phyloP scores from a whole-genome alignment of 2,888 invertebrate species.

The Synanthedon tipuliformis region DNA sequence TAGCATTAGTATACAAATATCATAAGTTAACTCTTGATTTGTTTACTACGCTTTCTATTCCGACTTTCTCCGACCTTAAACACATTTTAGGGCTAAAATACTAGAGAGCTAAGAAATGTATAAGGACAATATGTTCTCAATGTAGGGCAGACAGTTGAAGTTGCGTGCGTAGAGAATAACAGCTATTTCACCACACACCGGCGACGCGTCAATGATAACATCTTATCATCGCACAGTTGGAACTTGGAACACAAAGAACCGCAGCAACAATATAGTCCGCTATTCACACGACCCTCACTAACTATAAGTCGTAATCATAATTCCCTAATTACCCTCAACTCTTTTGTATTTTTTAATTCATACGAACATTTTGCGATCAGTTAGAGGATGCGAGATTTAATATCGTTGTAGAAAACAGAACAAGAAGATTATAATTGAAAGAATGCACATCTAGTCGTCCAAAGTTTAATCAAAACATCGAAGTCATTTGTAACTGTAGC shows the following conservation, averaged over 20 bases:
- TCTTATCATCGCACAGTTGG: slow-evolving; percentile 12
- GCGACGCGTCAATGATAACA: slow-evolving; percentile 42
- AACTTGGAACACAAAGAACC: not conserved
- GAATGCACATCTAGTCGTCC: not conserved
- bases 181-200: slow-evolving; percentile 37
- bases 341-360: not conserved
- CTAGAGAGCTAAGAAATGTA: too few species aligned
- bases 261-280: not conserved
- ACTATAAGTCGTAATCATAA: not conserved
- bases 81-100: too few species aligned
- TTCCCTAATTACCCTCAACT: not conserved
- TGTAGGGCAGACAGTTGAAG: slow-evolving; percentile 31
- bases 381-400: not conserved
- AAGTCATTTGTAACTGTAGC: too few species aligned
- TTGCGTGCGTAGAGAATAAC: slow-evolving; percentile 50
- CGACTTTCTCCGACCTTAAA: too few species aligned
- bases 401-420: too few species aligned
- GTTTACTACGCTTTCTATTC: too few species aligned
- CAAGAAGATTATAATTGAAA: too few species aligned
- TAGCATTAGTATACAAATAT: too few species aligned
- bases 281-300: slow-evolving; percentile 11
- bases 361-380: not conserved
- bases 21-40: too few species aligned
- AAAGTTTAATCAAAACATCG: not conserved
- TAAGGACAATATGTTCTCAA: slow-evolving; percentile 4